These are phyloP conservation scores for Elephas maximus DNA, from an alignment of 2,113 vertebrate genomes.

Conservation along the genomic window DNA sequence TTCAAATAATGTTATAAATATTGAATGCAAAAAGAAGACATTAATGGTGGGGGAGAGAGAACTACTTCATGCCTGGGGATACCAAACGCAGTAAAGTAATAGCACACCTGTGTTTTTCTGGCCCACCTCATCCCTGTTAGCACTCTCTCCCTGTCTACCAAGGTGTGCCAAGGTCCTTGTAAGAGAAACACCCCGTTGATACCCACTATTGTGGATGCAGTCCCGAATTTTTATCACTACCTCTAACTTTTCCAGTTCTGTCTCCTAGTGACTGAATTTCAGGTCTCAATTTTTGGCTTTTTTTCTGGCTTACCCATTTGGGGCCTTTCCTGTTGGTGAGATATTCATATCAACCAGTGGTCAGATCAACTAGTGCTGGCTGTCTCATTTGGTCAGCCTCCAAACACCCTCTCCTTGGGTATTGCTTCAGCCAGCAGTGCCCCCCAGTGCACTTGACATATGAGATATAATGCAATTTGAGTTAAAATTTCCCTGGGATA, in stretches of 20 bases:
- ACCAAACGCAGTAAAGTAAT: not conserved
- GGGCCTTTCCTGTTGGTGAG: not conserved
- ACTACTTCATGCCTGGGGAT: not conserved
- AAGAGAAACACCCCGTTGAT: not conserved
- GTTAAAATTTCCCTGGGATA: not conserved
- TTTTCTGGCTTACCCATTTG: not conserved
- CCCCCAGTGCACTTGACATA: not conserved
- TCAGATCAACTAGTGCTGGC: not conserved
- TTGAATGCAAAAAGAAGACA: slow-evolving; percentile 62
- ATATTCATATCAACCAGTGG: not conserved
- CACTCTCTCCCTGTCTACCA: not conserved
- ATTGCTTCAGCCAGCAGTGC: not conserved
- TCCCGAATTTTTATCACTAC: not conserved
- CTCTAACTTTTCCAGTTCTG: not conserved
- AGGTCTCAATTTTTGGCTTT: not conserved
- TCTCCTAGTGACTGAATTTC: not conserved
- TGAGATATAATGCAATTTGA: not conserved
- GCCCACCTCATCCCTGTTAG: not conserved
- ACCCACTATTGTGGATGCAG: not conserved
- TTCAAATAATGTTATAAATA: slow-evolving; percentile 70
- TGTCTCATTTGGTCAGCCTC: not conserved
- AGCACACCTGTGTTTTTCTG: not conserved
- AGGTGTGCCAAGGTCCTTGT: not conserved
- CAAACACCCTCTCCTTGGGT: not conserved
- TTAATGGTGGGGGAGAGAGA: not conserved